Conservation (phyloP, 1,140 invertebrate genomes). For the Pectinophora gossypiella region DNA sequence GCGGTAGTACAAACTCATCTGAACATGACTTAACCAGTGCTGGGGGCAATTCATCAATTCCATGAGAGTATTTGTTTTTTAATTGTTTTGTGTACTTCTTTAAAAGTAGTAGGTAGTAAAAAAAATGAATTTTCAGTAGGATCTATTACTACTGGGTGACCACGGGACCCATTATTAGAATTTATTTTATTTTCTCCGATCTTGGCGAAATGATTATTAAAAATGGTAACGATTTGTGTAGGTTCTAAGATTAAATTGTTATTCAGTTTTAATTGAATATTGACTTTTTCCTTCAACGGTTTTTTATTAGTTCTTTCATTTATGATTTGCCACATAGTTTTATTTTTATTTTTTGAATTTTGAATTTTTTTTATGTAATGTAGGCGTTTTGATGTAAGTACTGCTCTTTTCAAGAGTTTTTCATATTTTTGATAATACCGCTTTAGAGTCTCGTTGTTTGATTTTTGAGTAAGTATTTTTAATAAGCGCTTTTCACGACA, state of each 20-base stretch:
- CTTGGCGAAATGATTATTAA: neutral
- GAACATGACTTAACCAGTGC: no score
- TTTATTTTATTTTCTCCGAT: conserved; percentile 2
- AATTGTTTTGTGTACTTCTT: no score
- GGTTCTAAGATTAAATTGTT: neutral
- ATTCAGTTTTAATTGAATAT: neutral
- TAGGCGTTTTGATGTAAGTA: neutral
- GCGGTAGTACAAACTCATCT: no score
- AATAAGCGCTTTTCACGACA: neutral
- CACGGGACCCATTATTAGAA: no score
- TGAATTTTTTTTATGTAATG: neutral
- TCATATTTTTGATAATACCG: neutral
- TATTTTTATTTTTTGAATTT: conserved; percentile 2
- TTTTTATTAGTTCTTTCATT: conserved; percentile 1
- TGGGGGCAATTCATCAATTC: no score
- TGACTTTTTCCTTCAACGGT: neutral
- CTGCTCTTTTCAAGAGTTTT: neutral
- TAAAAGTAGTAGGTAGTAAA: no score
- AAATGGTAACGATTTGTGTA: neutral
- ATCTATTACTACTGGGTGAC: no score
- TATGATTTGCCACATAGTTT: neutral
- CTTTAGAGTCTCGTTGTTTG: neutral
- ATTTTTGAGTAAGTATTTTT: neutral
- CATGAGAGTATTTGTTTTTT: no score
- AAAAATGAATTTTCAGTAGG: no score